These are phyloP conservation scores for Ecliptopera silaceata DNA, from an alignment of 2,888 invertebrate genomes.

Conservation along the genomic window DNA sequence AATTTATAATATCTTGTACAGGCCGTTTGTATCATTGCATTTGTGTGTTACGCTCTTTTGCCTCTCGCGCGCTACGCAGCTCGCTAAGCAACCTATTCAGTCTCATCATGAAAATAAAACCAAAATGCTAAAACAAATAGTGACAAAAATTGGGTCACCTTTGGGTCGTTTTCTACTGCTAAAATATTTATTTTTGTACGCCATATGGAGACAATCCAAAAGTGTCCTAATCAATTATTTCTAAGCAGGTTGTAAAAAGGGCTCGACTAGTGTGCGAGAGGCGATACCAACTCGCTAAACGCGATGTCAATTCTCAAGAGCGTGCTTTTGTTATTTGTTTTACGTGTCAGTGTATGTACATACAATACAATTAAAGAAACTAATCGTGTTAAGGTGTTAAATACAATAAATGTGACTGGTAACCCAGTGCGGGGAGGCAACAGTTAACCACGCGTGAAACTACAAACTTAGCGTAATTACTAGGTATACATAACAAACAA, in stretches of 20 bases:
- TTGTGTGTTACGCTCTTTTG: constrained; percentile 60
- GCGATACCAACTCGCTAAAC: constrained; percentile 50
- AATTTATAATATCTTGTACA: constrained; percentile 85
- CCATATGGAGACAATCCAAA: constrained; percentile 43
- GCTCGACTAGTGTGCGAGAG: constrained; percentile 45
- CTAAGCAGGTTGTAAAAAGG: constrained; percentile 2
- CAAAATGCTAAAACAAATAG: constrained; percentile 1
- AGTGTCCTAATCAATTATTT: constrained; percentile 35
- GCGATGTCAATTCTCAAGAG: constrained; percentile 76
- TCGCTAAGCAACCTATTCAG: neutral
- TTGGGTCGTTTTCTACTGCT: constrained; percentile 48
- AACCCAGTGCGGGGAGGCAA: constrained; percentile 70
- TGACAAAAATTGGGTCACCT: constrained; percentile 41
- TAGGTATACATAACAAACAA: constrained; percentile 68
- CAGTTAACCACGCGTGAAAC: constrained; percentile 65
- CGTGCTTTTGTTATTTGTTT: constrained; percentile 69
- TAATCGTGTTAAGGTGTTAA: constrained; percentile 77
- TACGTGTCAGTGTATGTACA: constrained; percentile 58
- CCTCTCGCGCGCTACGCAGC: constrained; percentile 44
- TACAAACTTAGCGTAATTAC: constrained; percentile 82
- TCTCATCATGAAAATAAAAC: neutral
- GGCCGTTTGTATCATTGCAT: constrained; percentile 84
- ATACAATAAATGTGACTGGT: constrained; percentile 67
- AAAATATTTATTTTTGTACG: constrained; percentile 65
- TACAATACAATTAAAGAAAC: constrained; percentile 61